Conservation (phyloP, 2,113 vertebrate species). For the Ophthalmolycus amberensis region DNA sequence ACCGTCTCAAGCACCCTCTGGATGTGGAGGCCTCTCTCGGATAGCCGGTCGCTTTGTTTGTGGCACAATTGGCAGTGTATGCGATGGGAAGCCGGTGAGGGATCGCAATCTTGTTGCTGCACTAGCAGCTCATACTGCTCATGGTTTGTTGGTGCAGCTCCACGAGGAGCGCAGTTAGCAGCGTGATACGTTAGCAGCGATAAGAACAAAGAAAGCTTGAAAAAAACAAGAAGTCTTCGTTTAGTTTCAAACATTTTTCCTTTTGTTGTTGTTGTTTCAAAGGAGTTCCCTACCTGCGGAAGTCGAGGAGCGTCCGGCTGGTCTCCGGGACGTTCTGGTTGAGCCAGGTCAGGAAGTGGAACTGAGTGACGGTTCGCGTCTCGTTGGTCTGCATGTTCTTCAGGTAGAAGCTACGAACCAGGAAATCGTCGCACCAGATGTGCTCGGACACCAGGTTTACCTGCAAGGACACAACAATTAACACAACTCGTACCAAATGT, state of each 20-base stretch:
- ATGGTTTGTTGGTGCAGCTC: neutral
- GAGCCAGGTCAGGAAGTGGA: conserved; percentile 98
- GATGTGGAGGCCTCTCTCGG: neutral
- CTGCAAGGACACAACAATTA: conserved; percentile 68
- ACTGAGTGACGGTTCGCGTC: conserved; percentile 97
- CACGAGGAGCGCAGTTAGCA: no score
- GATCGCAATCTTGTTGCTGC: neutral
- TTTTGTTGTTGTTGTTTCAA: neutral
- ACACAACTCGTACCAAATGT: neutral
- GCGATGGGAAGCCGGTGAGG: neutral
- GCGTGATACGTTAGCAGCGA: neutral
- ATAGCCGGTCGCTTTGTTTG: neutral
- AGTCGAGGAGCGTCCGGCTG: conserved; percentile 93
- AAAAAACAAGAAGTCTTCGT: neutral
- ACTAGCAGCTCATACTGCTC: no score
- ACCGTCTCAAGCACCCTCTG: no score
- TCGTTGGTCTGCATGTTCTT: conserved; percentile 97
- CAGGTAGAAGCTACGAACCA: conserved; percentile 97
- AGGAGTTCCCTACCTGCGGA: conserved; percentile 91
- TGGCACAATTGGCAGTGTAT: neutral
- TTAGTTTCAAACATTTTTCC: no score
- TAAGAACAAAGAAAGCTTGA: no score
- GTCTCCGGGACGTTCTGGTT: conserved; percentile 91
- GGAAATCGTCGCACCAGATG: conserved; percentile 99
- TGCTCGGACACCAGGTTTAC: conserved; percentile 98